Evolutionary conservation across 2,888 invertebrate species (phyloP).

Genomic region (Oxyscelio sp.): DNA sequence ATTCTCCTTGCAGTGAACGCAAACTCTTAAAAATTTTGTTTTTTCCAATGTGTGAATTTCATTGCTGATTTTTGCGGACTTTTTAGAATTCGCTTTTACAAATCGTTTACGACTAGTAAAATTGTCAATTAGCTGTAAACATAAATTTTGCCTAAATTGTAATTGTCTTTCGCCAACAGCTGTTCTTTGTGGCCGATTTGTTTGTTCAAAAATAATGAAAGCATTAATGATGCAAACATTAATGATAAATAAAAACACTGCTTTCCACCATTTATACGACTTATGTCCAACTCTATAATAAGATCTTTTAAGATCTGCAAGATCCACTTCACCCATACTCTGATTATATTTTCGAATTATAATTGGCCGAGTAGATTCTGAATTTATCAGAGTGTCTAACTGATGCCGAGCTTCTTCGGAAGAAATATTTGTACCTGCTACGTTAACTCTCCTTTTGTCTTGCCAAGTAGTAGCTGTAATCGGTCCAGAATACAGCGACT

Average conservation of each 20-base stretch:
- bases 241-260: slow-evolving; percentile 15
- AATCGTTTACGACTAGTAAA: slow-evolving; percentile 19
- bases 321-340: slow-evolving; percentile 24
- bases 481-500: slow-evolving; percentile 2
- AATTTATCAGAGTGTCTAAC: not conserved
- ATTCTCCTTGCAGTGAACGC: not conserved
- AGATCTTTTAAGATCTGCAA: slow-evolving; percentile 14
- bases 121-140: slow-evolving; percentile 4
- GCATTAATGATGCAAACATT: slow-evolving; percentile 14
- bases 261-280: slow-evolving; percentile 21
- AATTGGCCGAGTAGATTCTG: slow-evolving; percentile 1
- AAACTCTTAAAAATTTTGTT: not conserved
- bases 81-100: not conserved
- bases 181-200: not conserved
- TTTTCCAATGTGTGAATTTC: slow-evolving; percentile 4
- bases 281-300: slow-evolving; percentile 20
- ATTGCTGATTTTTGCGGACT: not conserved
- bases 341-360: slow-evolving; percentile 10
- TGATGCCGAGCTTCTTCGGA: slow-evolving; percentile 5
- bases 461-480: slow-evolving; percentile 18
- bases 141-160: slow-evolving; percentile 1
- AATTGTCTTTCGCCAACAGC: not conserved
- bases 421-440: slow-evolving; percentile 24
- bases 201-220: not conserved
- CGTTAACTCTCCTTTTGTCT: slow-evolving; percentile 32